Base-by-base conservation (phyloP, 2,797 vertebrate species). In the Macroramphosus scolopax region DNA sequence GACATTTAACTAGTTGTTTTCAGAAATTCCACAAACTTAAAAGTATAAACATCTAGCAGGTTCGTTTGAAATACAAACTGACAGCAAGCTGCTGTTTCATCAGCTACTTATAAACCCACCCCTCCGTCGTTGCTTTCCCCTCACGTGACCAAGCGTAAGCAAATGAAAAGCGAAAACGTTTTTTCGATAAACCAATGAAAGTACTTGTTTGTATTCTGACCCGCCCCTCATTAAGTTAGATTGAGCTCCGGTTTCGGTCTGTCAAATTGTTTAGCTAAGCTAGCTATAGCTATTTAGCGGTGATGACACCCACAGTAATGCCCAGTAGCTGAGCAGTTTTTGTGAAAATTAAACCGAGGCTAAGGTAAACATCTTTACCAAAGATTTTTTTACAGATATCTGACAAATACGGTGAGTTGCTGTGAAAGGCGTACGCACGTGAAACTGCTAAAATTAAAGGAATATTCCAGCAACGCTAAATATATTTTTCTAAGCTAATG, bases 181-280 rank as follows among this genome's bases (percentile, higher is more conserved):
- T 5, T 7, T 16, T 8, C 5, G 0, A 0, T 12, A 0, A 18
- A 60, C 87, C 82, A 85, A 87, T 89, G 7, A 51, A 0, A 63
- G 33, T 6, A 5, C 5, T 25, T 0, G 0, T 0, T 31, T 1
- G 0, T 1, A 0, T 7, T 7, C 0, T 0, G 52, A 63, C 48
- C 61, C 83, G 72, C 85, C 84, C 66, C 40, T 56, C 16, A 4
- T 25, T n/a, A 57, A 0, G 78, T 75, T 84, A 71, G 78, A 57
- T 82, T 82, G 85, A 77, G 24, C 69, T 72, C 58, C 31, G 17
- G 44, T 51, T 53, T 66, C 66, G 22, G 60, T 48, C 65, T 87
- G 77, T 83, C 81, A 86, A 72, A 75, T 72, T 59, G 58, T 75
- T 71, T 59, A 74, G 76, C 62, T 28, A 22, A 73, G 57, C 72